These are phyloP conservation scores for Aproaerema taeniolella DNA, from an alignment of 2,888 invertebrate species.

Conservation along the genomic window DNA sequence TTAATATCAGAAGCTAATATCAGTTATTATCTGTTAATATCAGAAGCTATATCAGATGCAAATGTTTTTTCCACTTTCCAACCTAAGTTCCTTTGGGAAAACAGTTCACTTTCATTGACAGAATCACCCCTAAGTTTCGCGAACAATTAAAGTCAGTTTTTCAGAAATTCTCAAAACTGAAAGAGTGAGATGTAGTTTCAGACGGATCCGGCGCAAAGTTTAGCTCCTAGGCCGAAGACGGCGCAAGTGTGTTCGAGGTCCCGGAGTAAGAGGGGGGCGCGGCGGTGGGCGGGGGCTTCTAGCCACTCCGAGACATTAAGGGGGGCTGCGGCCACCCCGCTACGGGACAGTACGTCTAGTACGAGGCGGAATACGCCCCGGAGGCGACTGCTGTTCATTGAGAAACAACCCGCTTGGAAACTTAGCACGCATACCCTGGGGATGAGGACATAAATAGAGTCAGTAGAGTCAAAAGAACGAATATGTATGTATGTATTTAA, in stretches of 20 bases:
- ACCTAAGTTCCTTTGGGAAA: too few relatives aligned
- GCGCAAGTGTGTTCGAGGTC: conserved; percentile 67
- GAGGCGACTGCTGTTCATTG: conserved; percentile 76
- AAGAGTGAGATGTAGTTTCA: conserved; percentile 28
- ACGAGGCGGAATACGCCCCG: conserved; percentile 69
- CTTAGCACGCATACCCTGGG: conserved; percentile 77
- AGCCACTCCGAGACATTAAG: conserved; percentile 75
- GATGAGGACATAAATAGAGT: conserved; percentile 25
- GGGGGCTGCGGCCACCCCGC: conserved; percentile 73
- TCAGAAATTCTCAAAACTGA: too few relatives aligned
- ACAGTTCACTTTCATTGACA: too few relatives aligned
- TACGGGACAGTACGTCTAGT: conserved; percentile 71
- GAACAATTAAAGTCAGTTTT: too few relatives aligned
- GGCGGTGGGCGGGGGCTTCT: conserved; percentile 73
- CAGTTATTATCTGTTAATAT: too few relatives aligned
- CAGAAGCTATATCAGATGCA: too few relatives aligned
- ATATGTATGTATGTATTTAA: too few relatives aligned
- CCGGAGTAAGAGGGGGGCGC: conserved; percentile 80
- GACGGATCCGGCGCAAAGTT: too few relatives aligned
- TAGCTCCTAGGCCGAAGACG: conserved; percentile 63
- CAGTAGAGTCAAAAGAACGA: too few relatives aligned
- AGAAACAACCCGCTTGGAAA: conserved; percentile 73
- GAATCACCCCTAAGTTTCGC: too few relatives aligned
- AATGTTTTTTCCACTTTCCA: too few relatives aligned
- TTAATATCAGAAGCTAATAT: too few relatives aligned